These are phyloP conservation scores for Podotricha telesiphe DNA, from an alignment of 2,888 invertebrate species.

Conservation along the genomic window DNA sequence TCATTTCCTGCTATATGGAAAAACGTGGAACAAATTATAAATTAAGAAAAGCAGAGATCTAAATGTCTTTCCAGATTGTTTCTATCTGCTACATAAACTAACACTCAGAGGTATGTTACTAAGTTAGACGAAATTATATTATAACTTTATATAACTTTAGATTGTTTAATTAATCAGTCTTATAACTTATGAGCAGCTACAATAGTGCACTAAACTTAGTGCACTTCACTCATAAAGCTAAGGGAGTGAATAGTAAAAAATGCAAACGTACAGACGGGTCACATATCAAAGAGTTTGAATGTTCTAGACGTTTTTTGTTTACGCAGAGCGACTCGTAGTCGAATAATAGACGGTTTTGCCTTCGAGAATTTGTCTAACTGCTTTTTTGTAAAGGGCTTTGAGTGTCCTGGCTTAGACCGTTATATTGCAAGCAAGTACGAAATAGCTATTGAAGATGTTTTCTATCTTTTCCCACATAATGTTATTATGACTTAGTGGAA, in stretches of 20 bases:
- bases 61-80: too few relatives aligned
- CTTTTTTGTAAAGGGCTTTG: conserved; percentile 29
- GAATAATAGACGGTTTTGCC: conserved; percentile 37
- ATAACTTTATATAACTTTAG: neutral
- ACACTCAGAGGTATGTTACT: too few relatives aligned
- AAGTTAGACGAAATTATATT: too few relatives aligned
- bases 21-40: too few relatives aligned
- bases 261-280: conserved; percentile 34
- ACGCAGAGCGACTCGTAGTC: conserved; percentile 28
- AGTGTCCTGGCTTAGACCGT: neutral
- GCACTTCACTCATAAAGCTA: conserved; percentile 21
- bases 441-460: neutral
- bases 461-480: neutral
- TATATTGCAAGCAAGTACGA: neutral
- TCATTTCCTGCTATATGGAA: too few relatives aligned
- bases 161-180: neutral
- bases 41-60: too few relatives aligned
- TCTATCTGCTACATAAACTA: too few relatives aligned
- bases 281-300: conserved; percentile 36
- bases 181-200: conserved; percentile 1
- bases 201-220: conserved; percentile 12
- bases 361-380: conserved; percentile 29
- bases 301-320: conserved; percentile 47
- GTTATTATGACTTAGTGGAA: too few relatives aligned
- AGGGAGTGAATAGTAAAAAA: conserved; percentile 32